These are phyloP conservation scores for Chromoteleia sp. DNA, from an alignment of 2,888 invertebrate species.

Conservation along the genomic window DNA sequence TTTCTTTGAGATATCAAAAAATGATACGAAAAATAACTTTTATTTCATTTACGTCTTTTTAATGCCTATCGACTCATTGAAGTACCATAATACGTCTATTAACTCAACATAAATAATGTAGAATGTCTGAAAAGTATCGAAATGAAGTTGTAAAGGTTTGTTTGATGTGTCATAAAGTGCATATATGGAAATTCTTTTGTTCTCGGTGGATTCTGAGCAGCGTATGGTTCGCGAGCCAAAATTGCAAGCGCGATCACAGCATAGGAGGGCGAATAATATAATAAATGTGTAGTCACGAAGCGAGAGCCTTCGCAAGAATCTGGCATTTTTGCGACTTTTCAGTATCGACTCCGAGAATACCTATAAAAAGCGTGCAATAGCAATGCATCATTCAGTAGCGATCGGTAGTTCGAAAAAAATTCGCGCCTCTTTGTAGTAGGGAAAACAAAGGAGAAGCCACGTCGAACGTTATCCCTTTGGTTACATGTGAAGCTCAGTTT, in stretches of 20 bases:
- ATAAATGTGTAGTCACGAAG: slow-evolving; percentile 59
- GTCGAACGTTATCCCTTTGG: slow-evolving; percentile 59
- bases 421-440: slow-evolving; percentile 26
- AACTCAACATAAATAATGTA: neutral
- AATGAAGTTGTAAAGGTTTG: slow-evolving; percentile 41
- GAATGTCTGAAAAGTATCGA: slow-evolving; percentile 1
- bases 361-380: slow-evolving; percentile 59
- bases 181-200: slow-evolving; percentile 55
- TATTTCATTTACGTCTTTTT: too few relatives aligned
- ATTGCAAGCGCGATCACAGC: slow-evolving; percentile 42
- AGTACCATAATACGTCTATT: too few relatives aligned
- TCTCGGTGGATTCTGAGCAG: slow-evolving; percentile 10
- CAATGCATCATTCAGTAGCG: slow-evolving; percentile 68
- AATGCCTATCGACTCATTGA: too few relatives aligned
- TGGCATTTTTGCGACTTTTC: slow-evolving; percentile 60
- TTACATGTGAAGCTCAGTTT: slow-evolving; percentile 81
- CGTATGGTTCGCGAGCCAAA: slow-evolving; percentile 16
- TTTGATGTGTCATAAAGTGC: slow-evolving; percentile 52
- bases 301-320: slow-evolving; percentile 30
- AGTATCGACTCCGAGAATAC: slow-evolving; percentile 66
- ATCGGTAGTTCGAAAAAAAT: slow-evolving; percentile 50
- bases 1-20: too few relatives aligned
- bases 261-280: slow-evolving; percentile 50
- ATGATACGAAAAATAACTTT: too few relatives aligned
- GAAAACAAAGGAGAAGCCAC: slow-evolving; percentile 62